Evolutionary conservation across 2,113 vertebrate genomes (phyloP).

Genomic region (Nematolebias whitei): DNA sequence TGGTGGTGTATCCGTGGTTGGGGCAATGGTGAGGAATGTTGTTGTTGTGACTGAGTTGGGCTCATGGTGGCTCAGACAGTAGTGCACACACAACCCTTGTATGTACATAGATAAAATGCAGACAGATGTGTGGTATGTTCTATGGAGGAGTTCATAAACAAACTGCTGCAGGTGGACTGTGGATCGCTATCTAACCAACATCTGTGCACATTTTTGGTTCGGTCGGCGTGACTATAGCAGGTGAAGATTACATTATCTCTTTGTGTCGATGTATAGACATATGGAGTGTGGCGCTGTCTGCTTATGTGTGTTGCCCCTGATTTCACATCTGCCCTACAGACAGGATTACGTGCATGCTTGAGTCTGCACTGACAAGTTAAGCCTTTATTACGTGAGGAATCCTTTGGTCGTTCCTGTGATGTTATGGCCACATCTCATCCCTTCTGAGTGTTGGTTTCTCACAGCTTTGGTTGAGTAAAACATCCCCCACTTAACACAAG

Average conservation of each 20-base stretch:
- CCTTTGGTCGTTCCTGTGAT: constrained; percentile 45
- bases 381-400: constrained; percentile 53
- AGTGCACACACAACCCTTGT: constrained; percentile 31
- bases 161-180: constrained; percentile 35
- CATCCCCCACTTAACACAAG: constrained; percentile 10
- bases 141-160: constrained; percentile 27
- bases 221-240: background rate
- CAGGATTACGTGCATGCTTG: constrained; percentile 61
- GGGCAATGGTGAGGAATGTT: constrained; percentile 69
- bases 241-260: too few species aligned
- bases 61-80: constrained; percentile 63
- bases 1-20: constrained; percentile 56
- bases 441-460: constrained; percentile 37
- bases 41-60: constrained; percentile 70
- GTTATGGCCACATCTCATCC: constrained; percentile 47
- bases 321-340: constrained; percentile 44
- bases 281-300: constrained; percentile 23
- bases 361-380: constrained; percentile 64
- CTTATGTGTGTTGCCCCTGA: constrained; percentile 21
- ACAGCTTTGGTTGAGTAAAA: constrained; percentile 10
- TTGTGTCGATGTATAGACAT: constrained; percentile 5
- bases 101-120: constrained; percentile 22
- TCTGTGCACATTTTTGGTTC: background rate
- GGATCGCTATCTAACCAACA: background rate
- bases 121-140: constrained; percentile 54